Percentiles rank a stretch among this genome's conserved stretches.
These are phyloP conservation scores for Charadrius vociferus DNA, from an alignment of 2,113 vertebrate species.

Conservation along the genomic window DNA sequence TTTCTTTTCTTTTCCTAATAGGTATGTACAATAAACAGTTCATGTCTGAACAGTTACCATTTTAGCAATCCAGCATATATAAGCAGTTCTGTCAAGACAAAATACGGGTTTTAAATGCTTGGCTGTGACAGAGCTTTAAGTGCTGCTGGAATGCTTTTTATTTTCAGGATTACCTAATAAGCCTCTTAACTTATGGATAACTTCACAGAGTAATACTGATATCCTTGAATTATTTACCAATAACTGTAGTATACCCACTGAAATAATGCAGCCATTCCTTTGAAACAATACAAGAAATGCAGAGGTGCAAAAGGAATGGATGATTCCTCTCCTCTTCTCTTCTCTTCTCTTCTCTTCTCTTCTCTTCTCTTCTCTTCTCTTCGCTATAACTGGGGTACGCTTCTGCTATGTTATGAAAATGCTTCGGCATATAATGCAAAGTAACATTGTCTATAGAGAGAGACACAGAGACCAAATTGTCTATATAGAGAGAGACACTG, in stretches of 20 bases:
- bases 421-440: not conserved
- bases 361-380: too few relatives aligned
- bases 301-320: not conserved
- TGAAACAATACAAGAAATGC: not conserved
- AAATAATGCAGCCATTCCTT: not conserved
- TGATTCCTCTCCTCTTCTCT: not conserved
- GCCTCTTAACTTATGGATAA: not conserved
- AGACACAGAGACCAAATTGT: not conserved
- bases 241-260: not conserved
- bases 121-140: not conserved
- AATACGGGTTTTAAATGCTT: not conserved
- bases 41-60: not conserved
- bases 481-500: not conserved
- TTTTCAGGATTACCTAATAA: not conserved
- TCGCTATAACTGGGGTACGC: rapidly evolving
- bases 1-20: not conserved
- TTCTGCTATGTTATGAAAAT: not conserved
- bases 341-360: too few relatives aligned
- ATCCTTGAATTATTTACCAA: not conserved
- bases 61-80: not conserved
- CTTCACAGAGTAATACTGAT: not conserved
- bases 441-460: not conserved
- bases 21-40: not conserved
- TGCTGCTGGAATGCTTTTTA: not conserved
- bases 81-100: not conserved